phyloP scores from a whole-genome alignment of 1,140 invertebrate species.

The Procambarus virginalis region DNA sequence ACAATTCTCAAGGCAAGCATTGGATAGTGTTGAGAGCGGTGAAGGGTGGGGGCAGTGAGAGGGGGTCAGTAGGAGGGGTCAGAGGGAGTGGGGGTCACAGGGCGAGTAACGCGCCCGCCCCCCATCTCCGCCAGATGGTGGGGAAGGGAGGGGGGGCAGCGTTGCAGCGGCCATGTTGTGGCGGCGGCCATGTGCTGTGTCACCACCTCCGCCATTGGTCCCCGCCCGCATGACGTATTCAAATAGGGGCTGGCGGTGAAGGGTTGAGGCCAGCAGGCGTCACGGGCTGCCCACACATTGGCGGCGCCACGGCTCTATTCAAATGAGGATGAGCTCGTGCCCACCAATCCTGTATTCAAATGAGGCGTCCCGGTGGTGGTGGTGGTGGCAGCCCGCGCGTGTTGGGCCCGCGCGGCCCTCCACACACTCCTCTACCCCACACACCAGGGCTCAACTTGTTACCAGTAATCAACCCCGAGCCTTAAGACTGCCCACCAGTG shows the following conservation, averaged over 20 bases:
- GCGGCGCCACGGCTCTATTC: not conserved
- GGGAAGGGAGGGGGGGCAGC: not conserved
- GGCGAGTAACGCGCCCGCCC: too few species aligned
- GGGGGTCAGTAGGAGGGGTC: not conserved
- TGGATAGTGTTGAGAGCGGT: not conserved
- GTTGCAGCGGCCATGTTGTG: constrained; percentile 1
- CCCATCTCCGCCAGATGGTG: not conserved
- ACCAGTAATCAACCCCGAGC: too few species aligned
- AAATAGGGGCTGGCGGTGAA: constrained; percentile 2
- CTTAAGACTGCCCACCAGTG: too few species aligned
- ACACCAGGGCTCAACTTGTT: not conserved
- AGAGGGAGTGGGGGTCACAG: too few species aligned
- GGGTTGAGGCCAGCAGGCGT: not conserved
- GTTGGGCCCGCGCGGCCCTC: not conserved
- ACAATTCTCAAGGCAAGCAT: too few species aligned
- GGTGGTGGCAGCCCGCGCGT: not conserved
- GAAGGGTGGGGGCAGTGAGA: not conserved
- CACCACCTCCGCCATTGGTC: too few species aligned
- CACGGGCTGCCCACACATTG: not conserved
- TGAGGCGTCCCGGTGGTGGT: not conserved
- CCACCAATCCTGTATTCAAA: not conserved
- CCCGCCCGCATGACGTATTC: constrained; percentile 1
- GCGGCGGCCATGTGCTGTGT: not conserved
- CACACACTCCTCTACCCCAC: not conserved
- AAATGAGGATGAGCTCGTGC: not conserved